Base-by-base conservation (phyloP, 1,140 invertebrate species). In the Chironomus striatipennis region DNA sequence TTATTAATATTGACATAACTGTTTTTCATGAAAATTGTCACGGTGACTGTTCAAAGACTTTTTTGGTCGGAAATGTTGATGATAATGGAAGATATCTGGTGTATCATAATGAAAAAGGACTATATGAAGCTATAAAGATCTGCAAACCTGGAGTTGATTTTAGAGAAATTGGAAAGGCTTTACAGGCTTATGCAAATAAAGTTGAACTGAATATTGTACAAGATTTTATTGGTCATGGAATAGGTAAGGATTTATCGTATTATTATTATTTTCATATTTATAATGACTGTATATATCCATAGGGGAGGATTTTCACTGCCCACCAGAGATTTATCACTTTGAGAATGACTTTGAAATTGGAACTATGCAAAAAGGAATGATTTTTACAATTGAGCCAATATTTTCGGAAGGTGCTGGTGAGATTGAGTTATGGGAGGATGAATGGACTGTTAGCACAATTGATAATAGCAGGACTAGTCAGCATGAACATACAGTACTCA, bases 311-410 rank as follows among this genome's bases (percentile, higher is more conserved):
- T 97, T 98, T 81, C 96, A 98, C 84, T 94, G 93, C 7, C 89
- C 90, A 2, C 96, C 96, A 21, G 91, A 96, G 78, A 94, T 98
- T 77, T 90, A 87, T 79, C 94, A 97, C 80, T 76, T 83, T 80
- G 21, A 75, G 93, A 92, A 85, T 77, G 91, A 95, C 82, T 77
- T 87, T 70, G 86, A 86, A 78, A 83, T 87, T 10, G 92, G 90
- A 17, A 78, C 83, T 42, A 97, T 98, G 95, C 78, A 86, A 77
- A 79, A 90, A 67, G 95, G 95, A 21, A 97, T 97, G 93, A 93
- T 92, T 1, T 98, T 98, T 80, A 98, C 96, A 0, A 93, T 98
- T 67, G 96, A 98, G 80, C 96, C 96, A n/a, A 89, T 93, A 15
- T 79, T 98, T 18, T 88, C 88, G 17, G 88, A 94, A 79, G 95